These are phyloP conservation scores for Schizotus pectinicornis DNA, from an alignment of 2,888 invertebrate species.

Conservation along the genomic window DNA sequence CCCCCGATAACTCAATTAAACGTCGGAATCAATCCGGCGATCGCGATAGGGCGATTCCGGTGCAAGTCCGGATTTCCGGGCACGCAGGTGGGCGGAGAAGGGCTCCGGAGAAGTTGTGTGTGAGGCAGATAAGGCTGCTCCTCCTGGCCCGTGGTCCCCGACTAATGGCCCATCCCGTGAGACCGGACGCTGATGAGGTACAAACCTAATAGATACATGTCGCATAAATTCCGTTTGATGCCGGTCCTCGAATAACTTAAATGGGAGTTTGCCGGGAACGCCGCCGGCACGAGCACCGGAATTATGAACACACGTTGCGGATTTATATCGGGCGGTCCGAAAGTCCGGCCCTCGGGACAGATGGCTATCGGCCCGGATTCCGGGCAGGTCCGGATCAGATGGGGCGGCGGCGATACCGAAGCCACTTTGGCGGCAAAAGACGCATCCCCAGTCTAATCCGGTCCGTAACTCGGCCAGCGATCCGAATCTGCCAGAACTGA, in stretches of 20 bases:
- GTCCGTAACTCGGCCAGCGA: no score
- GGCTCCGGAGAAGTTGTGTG: conserved; percentile 7
- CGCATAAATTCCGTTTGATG: conserved; percentile 38
- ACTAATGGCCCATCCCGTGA: conserved; percentile 19
- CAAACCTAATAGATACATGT: conserved; percentile 40
- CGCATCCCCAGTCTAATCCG: no score
- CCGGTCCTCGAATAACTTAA: conserved; percentile 34
- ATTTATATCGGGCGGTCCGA: conserved; percentile 25
- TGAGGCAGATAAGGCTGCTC: conserved; percentile 9
- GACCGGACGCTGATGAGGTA: conserved; percentile 20
- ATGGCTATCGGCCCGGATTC: conserved; percentile 5
- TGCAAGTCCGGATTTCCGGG: conserved; percentile 15
- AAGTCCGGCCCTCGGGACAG: conserved; percentile 9
- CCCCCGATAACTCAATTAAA: neutral
- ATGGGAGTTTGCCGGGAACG: conserved; percentile 28
- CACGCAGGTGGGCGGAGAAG: conserved; percentile 10
- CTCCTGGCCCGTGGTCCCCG: conserved; percentile 12
- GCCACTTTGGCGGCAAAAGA: no score
- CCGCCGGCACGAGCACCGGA: conserved; percentile 13
- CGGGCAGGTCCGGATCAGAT: neutral
- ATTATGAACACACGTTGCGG: conserved; percentile 30
- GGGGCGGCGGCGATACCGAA: no score
- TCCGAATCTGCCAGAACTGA: no score
- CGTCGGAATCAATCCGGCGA: conserved; percentile 1
- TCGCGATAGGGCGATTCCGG: conserved; percentile 13